Conservation (phyloP, 2,113 vertebrate species). For the Chaetops frenatus region DNA sequence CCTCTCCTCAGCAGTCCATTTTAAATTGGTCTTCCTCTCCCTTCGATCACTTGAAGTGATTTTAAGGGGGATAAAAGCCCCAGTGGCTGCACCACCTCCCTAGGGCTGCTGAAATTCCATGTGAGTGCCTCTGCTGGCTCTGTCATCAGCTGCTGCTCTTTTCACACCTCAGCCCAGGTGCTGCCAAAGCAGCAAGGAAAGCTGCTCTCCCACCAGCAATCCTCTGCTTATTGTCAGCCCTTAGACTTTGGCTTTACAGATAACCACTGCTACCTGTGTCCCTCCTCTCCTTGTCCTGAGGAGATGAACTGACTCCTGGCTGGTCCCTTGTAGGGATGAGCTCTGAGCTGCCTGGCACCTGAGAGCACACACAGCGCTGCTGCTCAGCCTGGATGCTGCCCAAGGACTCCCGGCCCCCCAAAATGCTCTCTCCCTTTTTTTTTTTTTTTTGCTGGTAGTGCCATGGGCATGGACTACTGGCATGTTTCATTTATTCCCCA, state of each 20-base stretch:
- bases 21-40: background rate
- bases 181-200: background rate
- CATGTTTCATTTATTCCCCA: background rate
- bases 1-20: background rate
- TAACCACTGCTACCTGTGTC: background rate
- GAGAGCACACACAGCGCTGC: background rate
- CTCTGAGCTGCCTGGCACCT: background rate
- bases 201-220: background rate
- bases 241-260: background rate
- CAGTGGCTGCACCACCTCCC: background rate
- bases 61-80: background rate
- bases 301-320: background rate
- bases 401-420: background rate
- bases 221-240: background rate
- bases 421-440: background rate
- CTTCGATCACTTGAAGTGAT: background rate
- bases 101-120: accelerated
- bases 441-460: background rate
- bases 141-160: background rate
- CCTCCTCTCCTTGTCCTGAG: background rate
- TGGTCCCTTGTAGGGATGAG: background rate
- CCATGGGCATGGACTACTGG: background rate
- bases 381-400: background rate
- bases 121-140: background rate
- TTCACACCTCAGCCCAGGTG: background rate